These are phyloP conservation scores for Diachasma alloeum DNA, from an alignment of 1,140 invertebrate genomes.

Conservation along the genomic window DNA sequence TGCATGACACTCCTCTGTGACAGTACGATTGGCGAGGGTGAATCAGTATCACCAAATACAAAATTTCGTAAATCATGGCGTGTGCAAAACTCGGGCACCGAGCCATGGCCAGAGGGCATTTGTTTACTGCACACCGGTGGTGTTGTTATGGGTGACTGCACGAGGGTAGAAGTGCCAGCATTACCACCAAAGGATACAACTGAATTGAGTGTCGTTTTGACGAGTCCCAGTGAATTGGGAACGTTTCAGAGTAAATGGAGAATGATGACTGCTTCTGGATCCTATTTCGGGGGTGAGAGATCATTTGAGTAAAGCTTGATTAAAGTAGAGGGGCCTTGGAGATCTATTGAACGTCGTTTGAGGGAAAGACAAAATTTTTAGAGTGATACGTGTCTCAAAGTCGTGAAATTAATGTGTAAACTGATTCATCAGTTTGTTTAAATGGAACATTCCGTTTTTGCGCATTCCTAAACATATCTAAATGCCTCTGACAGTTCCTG, in stretches of 20 bases:
- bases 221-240: slow-evolving; percentile 74
- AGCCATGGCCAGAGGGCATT: slow-evolving; percentile 81
- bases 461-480: no score
- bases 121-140: slow-evolving; percentile 74
- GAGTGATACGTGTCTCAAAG: no score
- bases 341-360: no score
- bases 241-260: slow-evolving; percentile 86
- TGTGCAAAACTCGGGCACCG: slow-evolving; percentile 81
- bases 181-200: slow-evolving; percentile 74
- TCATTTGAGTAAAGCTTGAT: neutral
- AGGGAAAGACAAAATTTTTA: no score
- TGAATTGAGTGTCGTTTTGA: slow-evolving; percentile 75
- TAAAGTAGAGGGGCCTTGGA: no score
- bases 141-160: slow-evolving; percentile 67
- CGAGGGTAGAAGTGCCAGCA: slow-evolving; percentile 69
- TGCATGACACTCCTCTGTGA: slow-evolving; percentile 83
- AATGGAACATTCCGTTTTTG: no score
- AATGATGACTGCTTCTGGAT: slow-evolving; percentile 79
- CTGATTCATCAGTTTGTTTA: no score
- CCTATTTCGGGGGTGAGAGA: slow-evolving; percentile 81
- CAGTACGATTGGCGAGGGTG: slow-evolving; percentile 78
- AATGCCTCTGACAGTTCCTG: no score
- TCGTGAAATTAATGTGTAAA: no score
- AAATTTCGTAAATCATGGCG: slow-evolving; percentile 83
- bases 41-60: slow-evolving; percentile 77